Base-by-base conservation (phyloP, 2,888 invertebrate genomes). In the Balanococcus diminutus region DNA sequence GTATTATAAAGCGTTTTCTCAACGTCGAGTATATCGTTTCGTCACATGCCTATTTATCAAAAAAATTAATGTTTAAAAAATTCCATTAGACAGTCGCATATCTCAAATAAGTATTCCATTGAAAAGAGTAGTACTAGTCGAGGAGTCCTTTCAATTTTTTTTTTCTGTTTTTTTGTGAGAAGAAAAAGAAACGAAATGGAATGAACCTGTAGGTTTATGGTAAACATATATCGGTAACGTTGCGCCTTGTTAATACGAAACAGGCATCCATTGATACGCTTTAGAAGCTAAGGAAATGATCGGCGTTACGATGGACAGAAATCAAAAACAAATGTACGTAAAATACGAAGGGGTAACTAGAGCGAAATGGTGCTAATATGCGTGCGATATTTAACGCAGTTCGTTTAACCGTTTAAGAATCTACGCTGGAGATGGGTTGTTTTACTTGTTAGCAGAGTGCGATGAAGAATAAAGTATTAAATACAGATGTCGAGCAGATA, bases 401-500 rank as follows among this genome's bases (percentile, higher is more conserved):
- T 22, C 56, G 9, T 56, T 22, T 16, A 56, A 56, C 22, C 0
- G 1, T 8, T 56, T 0, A 11, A 56, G 19, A 56, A 56, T 2
- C 9, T 56, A 9, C 11, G 46, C 2, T 56, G 4, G 22, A 22
- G 39, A 5, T 39, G 39, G 82, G 42, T 82, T 61, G n/a, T n/a
- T n/a, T n/a, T n/a, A n/a, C 36, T 5, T 36, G 4, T 8, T 36
- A 36, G 36, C 3, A 5, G 8, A 36, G 4, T 36, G 42, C 14
- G 1, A 42, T 42, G 42, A 14, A 42, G 8, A 16, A 42, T 42
- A 84, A 84, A 67, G 39, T 84, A 84, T 84, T 75, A 84, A 84
- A 84, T 84, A 84, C 84, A 84, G 84, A 84, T 84, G 84, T 84
- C 75, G 22, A 36, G 31, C 22, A 61, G 19, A 32, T 61, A 61